phyloP scores from a whole-genome alignment of 2,888 invertebrate genomes.

The Podabrus alpinus region DNA sequence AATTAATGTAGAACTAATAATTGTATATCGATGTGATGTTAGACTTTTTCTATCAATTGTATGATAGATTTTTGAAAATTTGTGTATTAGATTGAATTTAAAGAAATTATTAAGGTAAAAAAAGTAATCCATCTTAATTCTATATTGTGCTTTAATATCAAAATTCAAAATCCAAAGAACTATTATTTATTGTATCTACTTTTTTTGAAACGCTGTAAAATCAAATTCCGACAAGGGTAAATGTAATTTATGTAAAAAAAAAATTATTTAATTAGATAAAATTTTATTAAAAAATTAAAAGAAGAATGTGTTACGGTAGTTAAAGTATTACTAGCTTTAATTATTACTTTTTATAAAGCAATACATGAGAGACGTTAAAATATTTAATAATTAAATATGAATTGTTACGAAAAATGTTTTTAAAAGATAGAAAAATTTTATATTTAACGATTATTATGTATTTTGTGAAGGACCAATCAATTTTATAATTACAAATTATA shows the following conservation, averaged over 20 bases:
- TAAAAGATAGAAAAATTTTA: not conserved
- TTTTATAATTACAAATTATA: conserved; percentile 17
- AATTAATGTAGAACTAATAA: conserved; percentile 7
- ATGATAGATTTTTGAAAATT: not conserved
- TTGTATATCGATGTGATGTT: conserved; percentile 20
- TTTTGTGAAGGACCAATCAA: conserved; percentile 28
- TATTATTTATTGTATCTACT: not conserved
- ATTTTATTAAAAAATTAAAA: not conserved
- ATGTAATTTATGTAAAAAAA: not conserved
- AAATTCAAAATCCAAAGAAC: not conserved
- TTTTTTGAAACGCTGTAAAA: not conserved
- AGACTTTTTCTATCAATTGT: conserved; percentile 1
- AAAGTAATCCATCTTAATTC: not conserved
- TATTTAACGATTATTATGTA: conserved; percentile 15
- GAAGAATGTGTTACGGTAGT: not conserved
- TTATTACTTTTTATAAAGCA: conserved; percentile 21
- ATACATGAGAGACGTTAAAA: conserved; percentile 1
- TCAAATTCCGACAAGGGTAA: not conserved
- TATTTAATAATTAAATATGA: not conserved
- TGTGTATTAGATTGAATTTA: not conserved
- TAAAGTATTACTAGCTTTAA: conserved; percentile 29
- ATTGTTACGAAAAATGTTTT: not conserved
- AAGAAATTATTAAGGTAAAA: not conserved
- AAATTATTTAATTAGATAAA: not conserved
- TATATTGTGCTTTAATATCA: not conserved